Evolutionary conservation across 2,113 vertebrate genomes (phyloP), one percentile per base, ranked within the genome.

Genomic region (Onychostoma macrolepis): DNA sequence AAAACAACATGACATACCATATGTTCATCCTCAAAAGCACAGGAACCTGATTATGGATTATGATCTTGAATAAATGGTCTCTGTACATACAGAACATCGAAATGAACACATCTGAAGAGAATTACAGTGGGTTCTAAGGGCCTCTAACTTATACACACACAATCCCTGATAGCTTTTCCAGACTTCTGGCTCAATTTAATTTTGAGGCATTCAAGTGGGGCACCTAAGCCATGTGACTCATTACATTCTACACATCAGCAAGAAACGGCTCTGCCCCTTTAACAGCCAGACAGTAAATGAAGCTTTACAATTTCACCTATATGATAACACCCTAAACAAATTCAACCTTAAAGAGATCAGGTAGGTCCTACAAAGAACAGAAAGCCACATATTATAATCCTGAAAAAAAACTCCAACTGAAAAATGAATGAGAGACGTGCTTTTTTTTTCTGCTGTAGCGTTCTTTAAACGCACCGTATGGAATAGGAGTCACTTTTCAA

Each of bases 121-220:
- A 93, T 92, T 87, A 89, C 84, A 93, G 94, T 88, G 93, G 92
- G 88, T 92, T 90, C 90, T 24, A 33, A 78, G 86, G 84, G 38
- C 30, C 88, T 77, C 28, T 13, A 83, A 65, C 48, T 71, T 41
- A 75, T 72, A 83, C 43, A 83, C 88, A 87, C 65, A 76, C 80
- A 87, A 79, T 26, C 45, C 5, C 58, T 75, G 28, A 80, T 87
- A 72, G 69, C 83, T 89, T 85, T 85, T 83, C 81, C 48, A 63
- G 83, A 79, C 74, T 45, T 21, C 28, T 69, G 77, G 65, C 77
- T 61, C 45, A 24, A 85, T 53, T 72, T 72, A 45, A 58, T 56
- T 75, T 74, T 26, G 17, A 87, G 83, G 71, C 72, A 43, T 85
- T 83, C 78, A 80, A 81, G 41, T 56, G 74, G 65, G 53, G 78